Percentiles rank a stretch among this genome's conserved stretches.
phyloP scores from a whole-genome alignment of 2,113 vertebrate genomes.

The Hypomesus transpacificus region DNA sequence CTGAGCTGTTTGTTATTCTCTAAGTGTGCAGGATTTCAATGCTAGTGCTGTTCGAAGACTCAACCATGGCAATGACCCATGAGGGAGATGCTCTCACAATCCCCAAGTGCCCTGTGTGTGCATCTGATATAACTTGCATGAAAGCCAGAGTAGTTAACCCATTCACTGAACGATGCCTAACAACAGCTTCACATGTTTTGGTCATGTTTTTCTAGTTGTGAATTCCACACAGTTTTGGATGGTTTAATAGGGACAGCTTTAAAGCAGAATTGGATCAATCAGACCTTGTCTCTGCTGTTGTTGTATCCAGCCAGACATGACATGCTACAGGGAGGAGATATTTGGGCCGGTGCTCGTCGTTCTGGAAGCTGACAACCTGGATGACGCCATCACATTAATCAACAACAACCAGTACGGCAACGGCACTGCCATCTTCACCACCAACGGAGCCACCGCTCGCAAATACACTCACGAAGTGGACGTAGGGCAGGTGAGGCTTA shows the following conservation, averaged over 20 bases:
- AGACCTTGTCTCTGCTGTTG: conserved; percentile 14
- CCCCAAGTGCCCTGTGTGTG: no score
- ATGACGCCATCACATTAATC: conserved; percentile 89
- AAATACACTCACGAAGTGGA: conserved; percentile 94
- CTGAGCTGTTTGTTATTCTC: no score
- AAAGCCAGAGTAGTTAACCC: no score
- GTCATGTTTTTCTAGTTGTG: no score
- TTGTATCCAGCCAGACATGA: conserved; percentile 82
- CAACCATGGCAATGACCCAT: no score
- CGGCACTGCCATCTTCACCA: conserved; percentile 96
- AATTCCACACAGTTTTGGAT: no score
- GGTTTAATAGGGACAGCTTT: neutral
- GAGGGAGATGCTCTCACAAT: no score
- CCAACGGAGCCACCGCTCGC: conserved; percentile 91
- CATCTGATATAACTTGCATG: no score
- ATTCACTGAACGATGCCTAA: no score
- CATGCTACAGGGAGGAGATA: conserved; percentile 94
- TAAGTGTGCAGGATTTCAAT: no score
- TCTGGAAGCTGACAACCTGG: conserved; percentile 83
- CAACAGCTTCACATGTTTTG: no score
- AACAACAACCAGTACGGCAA: conserved; percentile 95
- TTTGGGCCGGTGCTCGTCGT: conserved; percentile 94
- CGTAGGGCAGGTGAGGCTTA: conserved; percentile 86
- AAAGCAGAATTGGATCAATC: neutral
- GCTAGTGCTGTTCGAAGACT: no score